Base-by-base conservation (phyloP, 2,888 invertebrate genomes). In the Drosophila emarginata region DNA sequence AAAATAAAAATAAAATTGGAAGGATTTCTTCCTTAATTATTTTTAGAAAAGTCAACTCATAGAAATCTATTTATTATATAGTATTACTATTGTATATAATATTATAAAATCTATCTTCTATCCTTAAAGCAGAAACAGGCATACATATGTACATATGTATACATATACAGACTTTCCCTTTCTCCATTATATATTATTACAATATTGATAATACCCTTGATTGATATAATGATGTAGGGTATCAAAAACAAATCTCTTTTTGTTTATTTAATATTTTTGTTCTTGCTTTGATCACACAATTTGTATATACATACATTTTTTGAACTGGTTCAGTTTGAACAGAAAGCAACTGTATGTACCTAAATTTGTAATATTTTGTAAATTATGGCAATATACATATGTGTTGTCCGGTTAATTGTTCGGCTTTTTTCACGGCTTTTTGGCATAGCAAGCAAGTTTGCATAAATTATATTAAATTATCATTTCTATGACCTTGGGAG, bases 401-500 rank as follows among this genome's bases (percentile, higher is more conserved):
- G 11, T 45, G 26, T 58, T 26, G 57, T 4, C 14, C 18, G 9
- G 21, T 50, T 28, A 68, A 61, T 40, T 59, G 54, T 51, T 56
- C 51, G n/a, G 14, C 21, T 11, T 18, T 11, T 23, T 56, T 56
- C 36, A 15, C 18, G 32, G 12, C 50, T 15, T 32, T 15, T 11
- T 15, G 11, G 21, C 18, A 45, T 28, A 28, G 28, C 28, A 28
- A 28, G 9, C 45, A 45, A 15, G 23, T 40, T 36, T 51, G 66
- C 58, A 62, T 54, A 61, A 26, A 58, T 65, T 60, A 11, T 52
- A 70, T 53, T 65, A 62, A 60, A 71, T 65, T 54, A 71, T 67
- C 28, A 58, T 45, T 52, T 18, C 36, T 14, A 18, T 67, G 72
- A 72, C 72, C 72, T 72, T 72, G 72, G 61, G 45, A 18, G 18